Evolutionary conservation across 2,888 invertebrate species (phyloP).

Genomic region (Meganola albula): DNA sequence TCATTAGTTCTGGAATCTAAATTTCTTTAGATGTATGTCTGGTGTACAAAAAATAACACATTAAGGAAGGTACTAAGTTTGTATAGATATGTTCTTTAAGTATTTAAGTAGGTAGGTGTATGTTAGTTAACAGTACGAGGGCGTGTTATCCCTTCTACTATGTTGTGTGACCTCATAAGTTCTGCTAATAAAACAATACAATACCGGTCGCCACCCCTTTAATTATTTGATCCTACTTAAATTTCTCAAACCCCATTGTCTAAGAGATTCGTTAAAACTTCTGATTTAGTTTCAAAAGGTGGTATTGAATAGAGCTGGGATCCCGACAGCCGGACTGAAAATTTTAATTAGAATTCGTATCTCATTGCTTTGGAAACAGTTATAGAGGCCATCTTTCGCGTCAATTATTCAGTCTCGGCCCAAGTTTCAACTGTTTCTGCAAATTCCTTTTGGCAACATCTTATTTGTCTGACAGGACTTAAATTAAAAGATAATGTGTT

Average conservation of each 20-base stretch:
- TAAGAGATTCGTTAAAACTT: constrained; percentile 65
- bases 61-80: no score
- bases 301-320: constrained; percentile 60
- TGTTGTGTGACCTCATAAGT: constrained; percentile 8
- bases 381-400: constrained; percentile 50
- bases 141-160: constrained; percentile 11
- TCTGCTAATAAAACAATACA: constrained; percentile 10
- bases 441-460: constrained; percentile 48
- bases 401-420: constrained; percentile 55
- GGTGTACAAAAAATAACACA: no score
- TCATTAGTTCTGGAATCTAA: no score
- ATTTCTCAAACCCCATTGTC: constrained; percentile 57
- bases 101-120: no score
- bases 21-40: no score
- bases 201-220: constrained; percentile 16
- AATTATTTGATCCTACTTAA: constrained; percentile 40
- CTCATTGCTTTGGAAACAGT: constrained; percentile 60
- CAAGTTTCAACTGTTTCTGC: constrained; percentile 51
- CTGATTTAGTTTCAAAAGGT: constrained; percentile 68
- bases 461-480: constrained; percentile 55
- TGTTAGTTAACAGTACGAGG: no score
- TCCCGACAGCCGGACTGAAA: constrained; percentile 55
- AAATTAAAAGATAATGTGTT: constrained; percentile 69
- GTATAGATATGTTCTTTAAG: no score
- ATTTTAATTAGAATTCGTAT: constrained; percentile 75